phyloP scores from a whole-genome alignment of 2,888 invertebrate genomes.

The Alloscopus bannaensis region DNA sequence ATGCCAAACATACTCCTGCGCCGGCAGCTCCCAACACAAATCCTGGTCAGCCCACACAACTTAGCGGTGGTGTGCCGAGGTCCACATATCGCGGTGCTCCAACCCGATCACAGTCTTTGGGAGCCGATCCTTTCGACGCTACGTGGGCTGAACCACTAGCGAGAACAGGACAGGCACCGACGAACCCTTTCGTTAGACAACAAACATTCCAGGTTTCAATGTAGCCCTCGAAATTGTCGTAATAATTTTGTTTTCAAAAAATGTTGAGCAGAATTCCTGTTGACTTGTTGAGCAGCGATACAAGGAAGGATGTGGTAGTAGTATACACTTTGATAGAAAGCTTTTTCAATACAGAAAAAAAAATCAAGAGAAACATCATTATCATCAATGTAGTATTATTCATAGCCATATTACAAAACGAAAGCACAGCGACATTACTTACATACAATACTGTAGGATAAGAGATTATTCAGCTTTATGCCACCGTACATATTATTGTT shows the following conservation, averaged over 20 bases:
- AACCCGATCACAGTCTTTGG: conserved; percentile 73
- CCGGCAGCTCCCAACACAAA: conserved; percentile 20
- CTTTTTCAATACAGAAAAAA: conserved; percentile 33
- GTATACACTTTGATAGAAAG: conserved; percentile 4
- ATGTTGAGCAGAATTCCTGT: conserved; percentile 8
- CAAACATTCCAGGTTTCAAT: conserved; percentile 74
- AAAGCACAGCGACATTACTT: conserved; percentile 41
- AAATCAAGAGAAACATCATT: conserved; percentile 51
- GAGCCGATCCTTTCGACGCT: conserved; percentile 87
- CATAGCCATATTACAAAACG: conserved; percentile 53
- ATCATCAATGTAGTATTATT: conserved; percentile 62
- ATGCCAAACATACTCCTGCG: conserved; percentile 15
- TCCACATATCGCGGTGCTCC: conserved; percentile 71
- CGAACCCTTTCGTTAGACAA: conserved; percentile 72
- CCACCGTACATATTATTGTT: conserved; percentile 26
- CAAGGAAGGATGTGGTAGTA: conserved; percentile 12
- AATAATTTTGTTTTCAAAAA: neutral
- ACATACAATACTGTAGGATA: no score
- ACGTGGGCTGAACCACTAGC: conserved; percentile 86
- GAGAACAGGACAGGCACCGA: conserved; percentile 72
- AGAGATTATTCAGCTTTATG: conserved; percentile 32
- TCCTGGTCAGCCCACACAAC: conserved; percentile 69
- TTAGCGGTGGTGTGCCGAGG: conserved; percentile 69
- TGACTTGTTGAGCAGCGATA: conserved; percentile 29
- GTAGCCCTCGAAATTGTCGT: no score